phyloP scores from a whole-genome alignment of 2,113 vertebrate genomes.

The Anolis sagrei region DNA sequence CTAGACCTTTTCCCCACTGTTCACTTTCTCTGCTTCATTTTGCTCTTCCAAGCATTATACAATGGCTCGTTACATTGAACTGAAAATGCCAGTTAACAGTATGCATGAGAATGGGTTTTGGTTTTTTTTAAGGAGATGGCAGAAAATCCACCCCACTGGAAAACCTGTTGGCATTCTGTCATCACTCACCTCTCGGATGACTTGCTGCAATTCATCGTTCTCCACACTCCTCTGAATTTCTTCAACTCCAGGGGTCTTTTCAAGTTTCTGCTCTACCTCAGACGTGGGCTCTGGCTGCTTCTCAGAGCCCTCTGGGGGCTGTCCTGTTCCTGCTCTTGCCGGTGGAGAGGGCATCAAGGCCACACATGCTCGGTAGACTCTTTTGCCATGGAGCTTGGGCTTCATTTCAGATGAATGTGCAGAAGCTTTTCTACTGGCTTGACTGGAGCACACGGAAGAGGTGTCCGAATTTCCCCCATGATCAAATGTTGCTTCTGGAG shows the following conservation, averaged over 20 bases:
- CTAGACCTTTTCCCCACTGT: background rate
- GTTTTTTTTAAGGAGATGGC: background rate
- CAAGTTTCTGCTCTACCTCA: constrained; percentile 65
- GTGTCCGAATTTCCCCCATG: constrained; percentile 77
- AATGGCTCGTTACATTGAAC: background rate
- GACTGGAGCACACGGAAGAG: constrained; percentile 85
- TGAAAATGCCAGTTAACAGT: background rate
- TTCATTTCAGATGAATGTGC: constrained; percentile 58
- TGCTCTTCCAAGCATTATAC: background rate
- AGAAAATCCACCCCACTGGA: no score
- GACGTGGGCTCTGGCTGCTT: constrained; percentile 51
- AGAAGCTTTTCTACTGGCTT: constrained; percentile 66
- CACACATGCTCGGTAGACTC: constrained; percentile 86
- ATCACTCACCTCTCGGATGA: constrained; percentile 92
- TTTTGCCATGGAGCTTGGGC: constrained; percentile 70
- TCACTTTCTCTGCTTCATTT: background rate
- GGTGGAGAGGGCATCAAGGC: constrained; percentile 86
- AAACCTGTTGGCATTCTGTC: background rate
- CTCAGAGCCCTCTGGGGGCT: constrained; percentile 68
- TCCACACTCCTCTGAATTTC: constrained; percentile 73
- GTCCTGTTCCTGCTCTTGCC: constrained; percentile 71
- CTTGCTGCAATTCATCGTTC: constrained; percentile 85
- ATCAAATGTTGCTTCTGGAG: constrained; percentile 77
- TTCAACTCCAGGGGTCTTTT: constrained; percentile 57
- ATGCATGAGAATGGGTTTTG: no score